Evolutionary conservation across 2,797 vertebrate species (phyloP), one percentile per base, ranked within the genome.

Genomic region (Sebastes iracundus): DNA sequence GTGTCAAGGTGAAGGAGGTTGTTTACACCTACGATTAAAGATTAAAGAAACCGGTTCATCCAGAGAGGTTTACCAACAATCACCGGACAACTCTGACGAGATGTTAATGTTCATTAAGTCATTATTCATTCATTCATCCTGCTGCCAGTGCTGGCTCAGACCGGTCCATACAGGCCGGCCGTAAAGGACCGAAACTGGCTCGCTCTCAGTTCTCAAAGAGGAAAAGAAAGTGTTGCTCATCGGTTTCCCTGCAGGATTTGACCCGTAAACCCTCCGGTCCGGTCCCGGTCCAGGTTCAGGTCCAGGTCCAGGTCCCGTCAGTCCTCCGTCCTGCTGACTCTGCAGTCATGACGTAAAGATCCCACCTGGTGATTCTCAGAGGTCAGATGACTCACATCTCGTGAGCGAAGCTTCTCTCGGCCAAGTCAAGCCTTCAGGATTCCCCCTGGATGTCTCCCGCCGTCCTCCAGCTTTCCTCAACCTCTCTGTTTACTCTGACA

Each of bases 321-420:
- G 55, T 33, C 14, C 61, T 3, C 3, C 11, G 23, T 38, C 59
- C 77, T 62, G 81, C 77, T 83, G 79, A 81, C 74, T 68, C 72
- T 33, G 85, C 77, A 74, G 72, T 49, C 7, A 18, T 12, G 28
- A 46, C 25, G 60, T 53, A 4, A 67, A 35, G 72, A 38, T 59
- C 33, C 3, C 65, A 35, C 42, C 77, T 20, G 38, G 53, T 82
- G 74, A 56, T 71, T 88, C 82, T 79, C 79, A 38, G 58, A 62
- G 80, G 77, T 90, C 90, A 49, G 65, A 63, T 88, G 84, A 90
- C 81, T 83, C 80, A 22, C 63, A 69, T 64, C 75, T 69, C 30
- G 73, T 77, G 67, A 81, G 72, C 1, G 7, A 35, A 81, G 60
- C 46, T 56, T 25, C 84, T 82, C 61, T 27, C 5, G 0, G 83